Base-by-base conservation (phyloP, 2,797 vertebrate genomes). In the Xiphorhynchus erythropygius region DNA sequence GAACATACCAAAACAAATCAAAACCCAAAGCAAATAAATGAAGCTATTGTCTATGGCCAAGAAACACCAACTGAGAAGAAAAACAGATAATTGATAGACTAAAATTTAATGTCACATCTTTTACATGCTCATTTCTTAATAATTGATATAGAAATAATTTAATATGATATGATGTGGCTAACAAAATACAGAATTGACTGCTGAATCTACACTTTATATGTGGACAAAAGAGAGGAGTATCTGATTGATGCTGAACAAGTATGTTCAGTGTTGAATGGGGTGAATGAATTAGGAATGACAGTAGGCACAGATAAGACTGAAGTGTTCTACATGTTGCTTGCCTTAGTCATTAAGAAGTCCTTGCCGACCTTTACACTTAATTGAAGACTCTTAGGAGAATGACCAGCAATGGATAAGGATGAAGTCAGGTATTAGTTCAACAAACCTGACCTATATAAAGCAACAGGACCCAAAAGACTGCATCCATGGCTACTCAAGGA, bases 271-370 rank as follows among this genome's bases (percentile, higher is more conserved):
- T 4, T 60, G n/a, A 59, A 44, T 8, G 47, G 11, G 13, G 13
- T 0, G 0, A n/a, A 7, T 18, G 19, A 32, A 32, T 52, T 32
- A 53, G 11, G 18, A 44, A 44, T 41, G 16, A 35, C 25, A 25
- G 37, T 28, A 41, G 39, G 28, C 7, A 22, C 39, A 62, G 28
- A 41, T 22, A 22, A 30, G 18, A 62, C 28, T 71, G 46, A 41
- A 14, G 3, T 65, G 18, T 59, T 55, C 27, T 42, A 25, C 12
- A 25, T 21, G 25, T 8, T 32, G 15, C 53, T 65, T 42, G 16
- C 11, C 11, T 65, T 17, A 25, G 28, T 17, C 19, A 71, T 67
- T 47, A 77, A 42, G 33, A 84, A 65, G 27, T 7, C 70, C 33
- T 60, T 64, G 10, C 32, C 78, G 52, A 37, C 5, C 8, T 37